Evolutionary conservation across 2,888 invertebrate species (phyloP), one percentile per base, ranked within the genome.

Genomic region (Aricia artaxerxes): DNA sequence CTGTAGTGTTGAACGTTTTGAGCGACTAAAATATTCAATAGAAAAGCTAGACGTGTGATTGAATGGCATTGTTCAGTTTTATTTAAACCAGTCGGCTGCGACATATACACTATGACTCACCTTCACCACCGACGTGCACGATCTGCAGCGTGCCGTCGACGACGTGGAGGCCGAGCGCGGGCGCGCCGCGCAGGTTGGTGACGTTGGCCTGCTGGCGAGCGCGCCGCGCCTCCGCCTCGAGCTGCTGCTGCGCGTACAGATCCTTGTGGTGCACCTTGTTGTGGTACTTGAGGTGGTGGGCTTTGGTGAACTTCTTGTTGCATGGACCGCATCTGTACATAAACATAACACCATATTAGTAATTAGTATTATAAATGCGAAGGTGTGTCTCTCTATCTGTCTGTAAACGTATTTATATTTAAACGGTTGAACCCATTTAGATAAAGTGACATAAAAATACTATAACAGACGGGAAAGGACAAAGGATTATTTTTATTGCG

Each of bases 221-320:
- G 87, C 92, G 93, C 88, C 93, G 94, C 6, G 93, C 93, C 77
- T 94, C 94, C 0, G 88, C 88, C 78, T 94, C 93, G 73, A 94
- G 78, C 82, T 94, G 93, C 84, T 93, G 93, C 73, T 94, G 93
- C 1, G 91, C 82, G 85, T 94, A 95, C 1, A 94, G 79, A 31
- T 94, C 94, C 83, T 94, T 95, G 85, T 95, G 95, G 82, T 95
- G 95, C n/a, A 95, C 94, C 84, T 94, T 94, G 87, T 95, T 95
- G 87, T 95, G 95, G 87, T 95, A 95, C 79, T 95, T 95, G 40
- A 95, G 86, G 79, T 95, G 95, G 83, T 95, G 94, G 0, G 94
- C 94, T 80, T 95, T 95, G 0, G 95, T 95, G 87, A 95, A 95
- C 84, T 94, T 94, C 87, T 94, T 95, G 87, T 94, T 94, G 87